Conservation (phyloP, 2,888 invertebrate species). For the Cinara cedri region DNA sequence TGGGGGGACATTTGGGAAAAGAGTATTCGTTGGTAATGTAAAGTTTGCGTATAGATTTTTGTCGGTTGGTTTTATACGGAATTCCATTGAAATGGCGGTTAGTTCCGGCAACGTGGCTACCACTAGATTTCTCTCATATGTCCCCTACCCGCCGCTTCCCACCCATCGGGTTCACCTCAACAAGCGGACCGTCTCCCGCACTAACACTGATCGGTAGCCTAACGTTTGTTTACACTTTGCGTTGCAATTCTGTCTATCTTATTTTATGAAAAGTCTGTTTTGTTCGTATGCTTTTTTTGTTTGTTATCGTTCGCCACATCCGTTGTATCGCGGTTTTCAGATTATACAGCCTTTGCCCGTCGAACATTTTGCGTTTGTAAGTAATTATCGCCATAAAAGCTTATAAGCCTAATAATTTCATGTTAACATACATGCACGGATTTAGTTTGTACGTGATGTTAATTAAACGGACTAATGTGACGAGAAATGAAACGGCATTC, state of each 20-base stretch:
- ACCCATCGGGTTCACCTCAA: constrained; percentile 52
- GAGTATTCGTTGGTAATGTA: neutral
- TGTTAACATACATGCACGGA: constrained; percentile 39
- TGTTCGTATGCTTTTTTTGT: constrained; percentile 31
- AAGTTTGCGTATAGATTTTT: neutral
- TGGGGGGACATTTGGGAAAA: neutral
- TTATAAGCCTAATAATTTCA: constrained; percentile 33
- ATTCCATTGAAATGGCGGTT: constrained; percentile 49
- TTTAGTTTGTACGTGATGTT: constrained; percentile 51
- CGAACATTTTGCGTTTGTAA: constrained; percentile 35
- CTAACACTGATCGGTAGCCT: constrained; percentile 56
- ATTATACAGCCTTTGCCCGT: constrained; percentile 21
- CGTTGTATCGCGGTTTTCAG: constrained; percentile 14
- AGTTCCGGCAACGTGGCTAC: constrained; percentile 52
- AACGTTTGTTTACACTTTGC: constrained; percentile 57
- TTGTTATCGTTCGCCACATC: constrained; percentile 41
- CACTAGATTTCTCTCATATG: constrained; percentile 55
- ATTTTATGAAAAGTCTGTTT: constrained; percentile 44
- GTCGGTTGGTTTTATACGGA: neutral
- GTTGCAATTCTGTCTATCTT: constrained; percentile 54
- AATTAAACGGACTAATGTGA: constrained; percentile 65
- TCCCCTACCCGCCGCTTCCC: constrained; percentile 48
- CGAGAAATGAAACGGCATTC: constrained; percentile 72
- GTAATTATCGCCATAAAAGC: constrained; percentile 17
- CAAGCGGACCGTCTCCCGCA: constrained; percentile 57